Percentiles rank a stretch among this genome's conserved stretches.
Conservation (phyloP, 2,888 invertebrate species). For the Drosophila mercatorum region DNA sequence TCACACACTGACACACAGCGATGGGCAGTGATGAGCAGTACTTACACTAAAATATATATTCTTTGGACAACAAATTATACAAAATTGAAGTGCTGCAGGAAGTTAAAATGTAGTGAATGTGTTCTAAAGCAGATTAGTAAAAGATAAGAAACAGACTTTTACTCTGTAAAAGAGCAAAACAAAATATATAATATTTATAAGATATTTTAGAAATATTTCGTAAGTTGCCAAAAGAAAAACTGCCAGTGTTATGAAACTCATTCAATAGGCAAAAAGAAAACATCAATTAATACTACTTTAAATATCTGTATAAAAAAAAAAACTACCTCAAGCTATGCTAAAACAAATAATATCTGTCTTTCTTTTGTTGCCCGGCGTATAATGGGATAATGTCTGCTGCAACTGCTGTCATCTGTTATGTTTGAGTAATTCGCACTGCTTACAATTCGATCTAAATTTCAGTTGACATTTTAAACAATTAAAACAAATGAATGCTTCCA, state of each 20-base stretch:
- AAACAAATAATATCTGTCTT: neutral
- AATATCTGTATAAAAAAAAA: too few species aligned
- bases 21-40: neutral
- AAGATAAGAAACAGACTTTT: too few species aligned
- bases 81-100: too few species aligned
- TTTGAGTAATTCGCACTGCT: constrained; percentile 39
- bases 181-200: neutral
- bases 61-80: too few species aligned
- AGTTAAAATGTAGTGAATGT: too few species aligned
- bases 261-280: neutral
- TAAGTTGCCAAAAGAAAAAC: neutral
- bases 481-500: constrained; percentile 61
- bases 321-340: too few species aligned
- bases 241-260: neutral
- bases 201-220: neutral
- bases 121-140: too few species aligned
- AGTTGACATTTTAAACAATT: constrained; percentile 68
- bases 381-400: neutral
- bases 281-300: neutral
- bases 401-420: constrained; percentile 1
- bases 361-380: neutral
- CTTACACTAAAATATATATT: neutral
- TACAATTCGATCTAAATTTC: constrained; percentile 46
- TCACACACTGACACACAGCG: neutral
- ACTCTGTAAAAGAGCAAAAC: neutral